Conservation (phyloP, 2,113 vertebrate genomes). For the Silurus asotus region DNA sequence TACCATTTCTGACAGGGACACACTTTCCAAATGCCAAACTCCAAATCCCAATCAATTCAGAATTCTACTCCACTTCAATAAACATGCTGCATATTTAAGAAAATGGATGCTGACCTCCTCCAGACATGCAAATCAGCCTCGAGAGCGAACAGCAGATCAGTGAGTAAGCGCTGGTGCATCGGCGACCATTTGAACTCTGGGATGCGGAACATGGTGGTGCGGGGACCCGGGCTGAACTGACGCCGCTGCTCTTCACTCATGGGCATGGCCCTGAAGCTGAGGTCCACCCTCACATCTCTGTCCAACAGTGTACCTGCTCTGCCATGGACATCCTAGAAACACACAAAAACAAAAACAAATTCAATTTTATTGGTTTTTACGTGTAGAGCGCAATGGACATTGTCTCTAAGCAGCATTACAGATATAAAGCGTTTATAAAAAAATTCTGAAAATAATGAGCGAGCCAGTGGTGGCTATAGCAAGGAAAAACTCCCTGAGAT, state of each 20-base stretch:
- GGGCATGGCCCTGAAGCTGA: conserved; percentile 95
- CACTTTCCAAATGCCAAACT: too few relatives aligned
- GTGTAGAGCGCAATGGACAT: too few relatives aligned
- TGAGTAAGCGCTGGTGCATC: conserved; percentile 96
- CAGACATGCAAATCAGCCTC: conserved; percentile 98
- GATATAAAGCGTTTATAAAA: too few relatives aligned
- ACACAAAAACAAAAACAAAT: background rate
- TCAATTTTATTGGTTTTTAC: too few relatives aligned
- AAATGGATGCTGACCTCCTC: conserved; percentile 81
- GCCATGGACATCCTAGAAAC: conserved; percentile 85
- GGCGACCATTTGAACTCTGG: conserved; percentile 99
- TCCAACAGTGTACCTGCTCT: conserved; percentile 82
- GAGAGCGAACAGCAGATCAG: conserved; percentile 93
- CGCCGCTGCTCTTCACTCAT: conserved; percentile 96
- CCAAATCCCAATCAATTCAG: background rate
- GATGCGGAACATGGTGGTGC: conserved; percentile 99
- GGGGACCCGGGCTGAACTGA: conserved; percentile 96
- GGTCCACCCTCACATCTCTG: conserved; percentile 88
- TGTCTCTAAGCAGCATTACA: too few relatives aligned
- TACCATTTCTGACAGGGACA: background rate
- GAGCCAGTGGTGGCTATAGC: too few relatives aligned
- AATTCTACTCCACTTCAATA: background rate
- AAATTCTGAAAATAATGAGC: too few relatives aligned
- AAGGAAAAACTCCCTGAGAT: too few relatives aligned
- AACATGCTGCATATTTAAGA: background rate